Conservation (phyloP, 2,113 vertebrate species). For the Oreochromis aureus region DNA sequence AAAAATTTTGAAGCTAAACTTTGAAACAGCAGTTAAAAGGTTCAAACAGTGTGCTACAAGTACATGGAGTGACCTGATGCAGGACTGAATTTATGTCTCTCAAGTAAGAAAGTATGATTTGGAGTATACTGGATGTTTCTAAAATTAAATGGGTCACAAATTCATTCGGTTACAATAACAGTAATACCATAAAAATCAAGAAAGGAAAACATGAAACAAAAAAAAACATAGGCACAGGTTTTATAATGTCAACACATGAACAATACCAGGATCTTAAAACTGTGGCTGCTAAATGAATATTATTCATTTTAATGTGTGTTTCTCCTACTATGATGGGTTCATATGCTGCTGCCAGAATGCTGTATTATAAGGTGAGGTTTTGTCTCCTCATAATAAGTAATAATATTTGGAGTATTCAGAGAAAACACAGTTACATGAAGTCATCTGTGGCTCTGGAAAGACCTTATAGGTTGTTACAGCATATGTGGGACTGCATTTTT, state of each 20-base stretch:
- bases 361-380: not conserved
- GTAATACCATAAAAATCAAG: not conserved
- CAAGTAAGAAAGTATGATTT: not conserved
- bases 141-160: not conserved
- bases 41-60: not conserved
- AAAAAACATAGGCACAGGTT: not conserved
- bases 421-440: not conserved
- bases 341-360: not conserved
- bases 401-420: not conserved
- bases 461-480: not conserved
- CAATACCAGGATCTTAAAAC: not conserved
- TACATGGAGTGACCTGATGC: conserved; percentile 8
- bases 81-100: conserved; percentile 14
- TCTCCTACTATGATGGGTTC: not conserved
- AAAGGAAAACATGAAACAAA: not conserved
- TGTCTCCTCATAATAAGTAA: not conserved
- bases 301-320: not conserved
- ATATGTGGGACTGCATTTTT: not conserved
- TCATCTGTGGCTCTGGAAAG: not conserved
- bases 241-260: not conserved
- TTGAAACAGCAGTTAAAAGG: not conserved
- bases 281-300: not conserved
- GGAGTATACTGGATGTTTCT: not conserved
- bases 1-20: not conserved
- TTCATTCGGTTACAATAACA: not conserved